Evolutionary conservation across 1,140 invertebrate genomes (phyloP).

Genomic region (Conus betulinus): DNA sequence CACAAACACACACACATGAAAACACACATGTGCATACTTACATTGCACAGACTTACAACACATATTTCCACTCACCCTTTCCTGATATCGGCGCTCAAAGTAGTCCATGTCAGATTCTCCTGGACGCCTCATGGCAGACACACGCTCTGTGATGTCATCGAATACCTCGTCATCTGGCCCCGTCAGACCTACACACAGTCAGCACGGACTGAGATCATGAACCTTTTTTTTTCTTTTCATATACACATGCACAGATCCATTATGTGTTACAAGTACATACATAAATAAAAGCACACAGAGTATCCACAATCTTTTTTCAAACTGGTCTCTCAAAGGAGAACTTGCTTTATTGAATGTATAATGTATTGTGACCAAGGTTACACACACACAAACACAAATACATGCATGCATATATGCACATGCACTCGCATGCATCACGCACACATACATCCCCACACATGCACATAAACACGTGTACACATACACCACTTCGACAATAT

Average conservation of each 20-base stretch:
- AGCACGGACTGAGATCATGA: neutral
- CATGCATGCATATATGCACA: neutral
- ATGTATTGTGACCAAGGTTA: too few species aligned
- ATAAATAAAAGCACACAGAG: too few species aligned
- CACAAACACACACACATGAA: neutral
- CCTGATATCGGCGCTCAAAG: slow-evolving; percentile 74
- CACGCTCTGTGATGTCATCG: slow-evolving; percentile 68
- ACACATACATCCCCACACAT: neutral
- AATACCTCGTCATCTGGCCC: slow-evolving; percentile 51
- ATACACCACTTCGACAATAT: too few species aligned
- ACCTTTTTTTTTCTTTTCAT: neutral
- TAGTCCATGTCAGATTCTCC: slow-evolving; percentile 75
- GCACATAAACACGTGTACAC: neutral
- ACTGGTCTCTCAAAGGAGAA: too few species aligned
- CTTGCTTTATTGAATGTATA: too few species aligned
- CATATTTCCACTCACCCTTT: slow-evolving; percentile 64
- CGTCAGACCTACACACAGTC: neutral
- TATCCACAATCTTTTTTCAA: too few species aligned
- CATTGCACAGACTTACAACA: neutral
- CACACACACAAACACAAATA: too few species aligned
- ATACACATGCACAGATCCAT: too few species aligned
- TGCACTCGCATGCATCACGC: neutral
- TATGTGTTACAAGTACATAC: too few species aligned
- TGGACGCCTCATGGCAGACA: slow-evolving; percentile 67
- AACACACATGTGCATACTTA: neutral